Conservation (phyloP, 2,888 invertebrate genomes). For the Hemistola chrysoprasaria region DNA sequence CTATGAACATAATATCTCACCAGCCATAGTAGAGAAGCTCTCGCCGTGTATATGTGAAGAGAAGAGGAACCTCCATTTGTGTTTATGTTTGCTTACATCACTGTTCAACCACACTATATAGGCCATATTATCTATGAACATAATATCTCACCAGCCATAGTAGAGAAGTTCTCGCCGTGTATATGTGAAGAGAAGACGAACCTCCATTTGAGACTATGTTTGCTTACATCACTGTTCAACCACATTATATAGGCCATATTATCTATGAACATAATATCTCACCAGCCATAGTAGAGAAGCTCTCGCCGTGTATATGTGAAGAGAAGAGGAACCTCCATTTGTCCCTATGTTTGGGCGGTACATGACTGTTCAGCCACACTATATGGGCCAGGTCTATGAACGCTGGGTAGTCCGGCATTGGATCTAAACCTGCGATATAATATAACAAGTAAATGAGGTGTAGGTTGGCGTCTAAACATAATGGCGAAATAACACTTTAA, state of each 20-base stretch:
- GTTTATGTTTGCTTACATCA: conserved; percentile 87
- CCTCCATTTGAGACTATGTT: conserved; percentile 90
- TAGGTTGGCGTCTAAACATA: no score
- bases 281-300: conserved; percentile 91
- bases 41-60: conserved; percentile 94
- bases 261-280: conserved; percentile 81
- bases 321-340: conserved; percentile 95
- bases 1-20: conserved; percentile 80
- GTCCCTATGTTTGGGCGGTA: conserved; percentile 88
- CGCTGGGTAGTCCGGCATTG: conserved; percentile 89
- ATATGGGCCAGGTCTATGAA: conserved; percentile 89
- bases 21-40: conserved; percentile 92
- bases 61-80: conserved; percentile 94
- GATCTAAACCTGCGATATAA: conserved; percentile 80
- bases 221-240: conserved; percentile 89
- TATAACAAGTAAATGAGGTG: no score
- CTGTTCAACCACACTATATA: conserved; percentile 92
- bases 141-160: conserved; percentile 85
- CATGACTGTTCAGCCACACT: conserved; percentile 89
- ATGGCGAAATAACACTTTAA: no score
- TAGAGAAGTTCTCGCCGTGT: conserved; percentile 95
- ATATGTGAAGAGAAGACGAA: conserved; percentile 93
- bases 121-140: conserved; percentile 85
- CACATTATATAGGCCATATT: conserved; percentile 90
- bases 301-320: conserved; percentile 93